Conservation (phyloP, 2,113 vertebrate genomes). For the Parus major region DNA sequence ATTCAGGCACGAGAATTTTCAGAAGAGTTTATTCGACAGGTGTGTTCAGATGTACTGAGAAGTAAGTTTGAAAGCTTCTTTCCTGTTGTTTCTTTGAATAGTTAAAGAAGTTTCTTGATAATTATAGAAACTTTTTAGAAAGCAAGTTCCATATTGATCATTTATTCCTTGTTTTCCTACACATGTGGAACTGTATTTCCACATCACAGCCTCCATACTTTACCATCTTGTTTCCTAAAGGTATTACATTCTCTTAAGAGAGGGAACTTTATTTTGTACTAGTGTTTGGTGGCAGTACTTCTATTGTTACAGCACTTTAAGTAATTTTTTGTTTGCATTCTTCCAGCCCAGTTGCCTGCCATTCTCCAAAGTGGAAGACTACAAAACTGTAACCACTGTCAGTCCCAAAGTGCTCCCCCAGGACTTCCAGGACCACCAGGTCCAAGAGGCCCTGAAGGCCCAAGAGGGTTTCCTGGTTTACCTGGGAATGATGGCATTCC, state of each 20-base stretch:
- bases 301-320: neutral
- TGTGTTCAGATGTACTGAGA: slow-evolving; percentile 91
- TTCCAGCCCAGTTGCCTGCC: slow-evolving; percentile 84
- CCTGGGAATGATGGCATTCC: slow-evolving; percentile 84
- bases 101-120: neutral
- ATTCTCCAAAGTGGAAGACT: slow-evolving; percentile 84
- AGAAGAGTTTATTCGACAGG: slow-evolving; percentile 89
- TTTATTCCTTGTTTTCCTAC: neutral
- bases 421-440: slow-evolving; percentile 86
- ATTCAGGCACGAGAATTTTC: slow-evolving; percentile 86
- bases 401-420: slow-evolving; percentile 77
- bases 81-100: neutral
- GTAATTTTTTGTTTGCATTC: slow-evolving; percentile 35
- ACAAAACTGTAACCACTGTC: slow-evolving; percentile 84
- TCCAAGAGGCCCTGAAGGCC: slow-evolving; percentile 82
- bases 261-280: neutral
- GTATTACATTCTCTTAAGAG: neutral
- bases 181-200: neutral
- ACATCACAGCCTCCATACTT: neutral
- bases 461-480: slow-evolving; percentile 85
- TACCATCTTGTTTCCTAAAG: neutral
- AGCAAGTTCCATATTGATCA: neutral
- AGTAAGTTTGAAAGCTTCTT: slow-evolving; percentile 77
- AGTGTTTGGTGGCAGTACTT: neutral
- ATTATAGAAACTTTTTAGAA: neutral